Evolutionary conservation across 2,797 vertebrate species (phyloP).

Genomic region (Myioborus melanocephalus): DNA sequence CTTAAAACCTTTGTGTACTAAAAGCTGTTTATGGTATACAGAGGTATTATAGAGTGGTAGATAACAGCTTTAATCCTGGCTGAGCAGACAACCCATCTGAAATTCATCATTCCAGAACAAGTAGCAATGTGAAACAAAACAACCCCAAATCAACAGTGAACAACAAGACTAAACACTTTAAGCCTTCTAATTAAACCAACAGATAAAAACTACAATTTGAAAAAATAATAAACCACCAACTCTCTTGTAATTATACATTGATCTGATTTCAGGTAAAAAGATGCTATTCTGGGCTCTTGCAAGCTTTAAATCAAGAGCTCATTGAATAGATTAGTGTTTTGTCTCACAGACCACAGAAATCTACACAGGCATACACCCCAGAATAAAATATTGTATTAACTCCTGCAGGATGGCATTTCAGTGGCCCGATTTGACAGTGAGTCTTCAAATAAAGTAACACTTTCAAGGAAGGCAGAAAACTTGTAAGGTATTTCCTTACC

Average conservation of each 20-base stretch:
- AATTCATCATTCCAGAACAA: background rate
- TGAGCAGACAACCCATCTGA: background rate
- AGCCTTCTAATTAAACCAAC: background rate
- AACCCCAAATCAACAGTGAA: background rate
- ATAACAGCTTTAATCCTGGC: background rate
- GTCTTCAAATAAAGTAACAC: background rate
- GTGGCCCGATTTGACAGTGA: background rate
- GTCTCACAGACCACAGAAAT: background rate
- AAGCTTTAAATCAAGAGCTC: background rate
- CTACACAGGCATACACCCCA: background rate
- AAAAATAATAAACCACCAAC: background rate
- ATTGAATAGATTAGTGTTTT: background rate
- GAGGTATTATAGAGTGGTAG: background rate
- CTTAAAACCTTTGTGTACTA: background rate
- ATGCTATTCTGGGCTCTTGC: background rate
- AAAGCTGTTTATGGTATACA: background rate
- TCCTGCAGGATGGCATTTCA: background rate
- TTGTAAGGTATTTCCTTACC: constrained; percentile 72
- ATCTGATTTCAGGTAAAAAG: background rate
- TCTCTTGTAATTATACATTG: background rate
- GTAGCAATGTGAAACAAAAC: background rate
- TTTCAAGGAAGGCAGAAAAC: background rate
- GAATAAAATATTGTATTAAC: background rate
- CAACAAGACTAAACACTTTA: background rate
- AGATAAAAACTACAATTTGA: background rate